Conservation (phyloP, 1,140 invertebrate genomes). For the Apolygus lucorum region DNA sequence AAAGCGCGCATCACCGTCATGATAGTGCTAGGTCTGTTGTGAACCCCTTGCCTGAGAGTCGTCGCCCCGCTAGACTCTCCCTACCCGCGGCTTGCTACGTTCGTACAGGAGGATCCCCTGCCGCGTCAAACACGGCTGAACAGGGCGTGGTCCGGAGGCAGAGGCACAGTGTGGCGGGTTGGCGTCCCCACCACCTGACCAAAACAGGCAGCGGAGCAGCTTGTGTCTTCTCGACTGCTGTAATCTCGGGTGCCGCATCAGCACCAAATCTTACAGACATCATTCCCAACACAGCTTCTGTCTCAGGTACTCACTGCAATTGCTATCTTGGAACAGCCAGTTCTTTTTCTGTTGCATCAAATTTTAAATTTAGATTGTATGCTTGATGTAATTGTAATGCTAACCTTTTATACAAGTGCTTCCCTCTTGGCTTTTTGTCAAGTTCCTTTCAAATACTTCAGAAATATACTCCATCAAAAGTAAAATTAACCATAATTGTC, state of each 20-base stretch:
- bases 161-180: slow-evolving; percentile 23
- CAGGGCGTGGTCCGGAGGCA: slow-evolving; percentile 9
- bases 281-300: slow-evolving; percentile 59
- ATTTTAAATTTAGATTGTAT: no score
- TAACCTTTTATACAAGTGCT: no score
- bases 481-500: no score
- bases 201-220: slow-evolving; percentile 81
- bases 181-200: slow-evolving; percentile 61
- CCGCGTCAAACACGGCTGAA: background rate
- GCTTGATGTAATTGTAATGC: no score
- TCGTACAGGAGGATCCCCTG: slow-evolving; percentile 15
- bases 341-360: no score
- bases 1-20: background rate
- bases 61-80: background rate
- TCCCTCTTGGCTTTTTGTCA: no score
- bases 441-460: no score
- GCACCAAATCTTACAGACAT: slow-evolving; percentile 82
- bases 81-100: slow-evolving; percentile 7
- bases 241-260: slow-evolving; percentile 84
- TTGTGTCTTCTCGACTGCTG: slow-evolving; percentile 85
- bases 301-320: slow-evolving; percentile 60
- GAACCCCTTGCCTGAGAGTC: background rate
- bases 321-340: no score
- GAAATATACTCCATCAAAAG: no score
- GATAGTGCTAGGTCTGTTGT: background rate